Percentiles rank a stretch among this genome's conserved stretches.
Evolutionary conservation across 1,140 invertebrate genomes (phyloP).

Genomic region (Nylanderia fulva): DNA sequence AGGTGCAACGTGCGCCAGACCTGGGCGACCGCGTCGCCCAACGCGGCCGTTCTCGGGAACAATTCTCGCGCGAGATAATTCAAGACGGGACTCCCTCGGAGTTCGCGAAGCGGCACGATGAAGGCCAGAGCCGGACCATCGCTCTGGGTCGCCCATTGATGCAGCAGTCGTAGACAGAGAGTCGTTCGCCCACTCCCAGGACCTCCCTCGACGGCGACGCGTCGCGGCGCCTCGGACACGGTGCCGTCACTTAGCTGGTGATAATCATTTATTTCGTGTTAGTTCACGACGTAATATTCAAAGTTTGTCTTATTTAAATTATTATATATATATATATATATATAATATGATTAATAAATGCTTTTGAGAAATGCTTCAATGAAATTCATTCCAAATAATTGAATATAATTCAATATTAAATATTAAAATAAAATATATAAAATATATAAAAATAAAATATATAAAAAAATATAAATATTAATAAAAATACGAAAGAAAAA

Average conservation of each 20-base stretch:
- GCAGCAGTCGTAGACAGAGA: constrained; percentile 85
- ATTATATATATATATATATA: too few relatives aligned
- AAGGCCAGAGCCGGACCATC: constrained; percentile 85
- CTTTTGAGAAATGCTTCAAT: too few relatives aligned
- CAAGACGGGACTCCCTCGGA: constrained; percentile 82
- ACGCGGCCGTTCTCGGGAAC: constrained; percentile 79
- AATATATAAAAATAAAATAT: too few relatives aligned
- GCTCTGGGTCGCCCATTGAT: constrained; percentile 86
- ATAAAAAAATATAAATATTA: too few relatives aligned
- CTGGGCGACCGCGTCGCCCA: constrained; percentile 78
- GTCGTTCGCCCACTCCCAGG: constrained; percentile 86
- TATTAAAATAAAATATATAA: too few relatives aligned
- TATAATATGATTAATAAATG: too few relatives aligned
- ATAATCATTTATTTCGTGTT: neutral
- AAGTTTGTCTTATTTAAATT: neutral
- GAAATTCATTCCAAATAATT: too few relatives aligned
- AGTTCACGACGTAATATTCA: neutral
- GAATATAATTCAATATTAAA: too few relatives aligned
- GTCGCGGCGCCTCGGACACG: constrained; percentile 83
- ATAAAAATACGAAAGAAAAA: too few relatives aligned
- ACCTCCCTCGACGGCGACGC: constrained; percentile 86
- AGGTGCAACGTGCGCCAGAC: constrained; percentile 84
- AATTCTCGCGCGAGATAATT: constrained; percentile 86
- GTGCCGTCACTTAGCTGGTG: constrained; percentile 84
- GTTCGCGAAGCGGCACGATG: constrained; percentile 86